Conservation (phyloP, 2,797 vertebrate genomes). For the Parauchenoglanis punctatus region DNA sequence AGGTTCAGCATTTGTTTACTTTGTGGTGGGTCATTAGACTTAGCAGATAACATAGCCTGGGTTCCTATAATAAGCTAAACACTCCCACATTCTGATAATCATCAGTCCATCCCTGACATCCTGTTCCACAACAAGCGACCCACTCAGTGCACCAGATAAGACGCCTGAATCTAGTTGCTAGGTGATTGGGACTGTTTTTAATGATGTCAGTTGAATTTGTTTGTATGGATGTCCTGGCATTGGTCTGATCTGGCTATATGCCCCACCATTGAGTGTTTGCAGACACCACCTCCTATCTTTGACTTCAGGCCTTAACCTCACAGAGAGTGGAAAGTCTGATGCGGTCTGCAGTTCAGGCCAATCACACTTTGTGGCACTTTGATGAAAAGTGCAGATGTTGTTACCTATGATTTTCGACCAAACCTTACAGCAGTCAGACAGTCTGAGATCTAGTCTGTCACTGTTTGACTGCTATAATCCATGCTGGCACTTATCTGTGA, state of each 20-base stretch:
- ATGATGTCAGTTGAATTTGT: constrained; percentile 46
- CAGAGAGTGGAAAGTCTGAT: constrained; percentile 71
- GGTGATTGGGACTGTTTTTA: constrained; percentile 39
- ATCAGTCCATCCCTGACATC: background rate
- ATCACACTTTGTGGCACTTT: constrained; percentile 34
- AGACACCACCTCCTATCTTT: constrained; percentile 53
- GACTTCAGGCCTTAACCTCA: constrained; percentile 63
- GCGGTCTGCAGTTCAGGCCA: constrained; percentile 21
- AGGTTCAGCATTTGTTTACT: background rate
- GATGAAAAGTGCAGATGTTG: constrained; percentile 36
- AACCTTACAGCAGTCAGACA: constrained; percentile 8
- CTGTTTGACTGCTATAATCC: background rate
- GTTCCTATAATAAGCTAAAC: constrained; percentile 9
- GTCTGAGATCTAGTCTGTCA: constrained; percentile 12
- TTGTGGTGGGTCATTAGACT: background rate
- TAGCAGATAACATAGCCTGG: background rate
- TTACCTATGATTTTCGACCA: constrained; percentile 37
- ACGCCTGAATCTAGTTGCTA: constrained; percentile 10
- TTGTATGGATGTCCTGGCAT: constrained; percentile 49
- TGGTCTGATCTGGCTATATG: constrained; percentile 59
- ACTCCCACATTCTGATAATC: background rate
- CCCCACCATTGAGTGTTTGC: constrained; percentile 59
- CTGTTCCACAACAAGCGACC: background rate
- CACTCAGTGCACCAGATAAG: constrained; percentile 16
- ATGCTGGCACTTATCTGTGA: background rate